These are phyloP conservation scores for Lasioglossum leucozonium DNA, from an alignment of 2,888 invertebrate species.

Conservation along the genomic window DNA sequence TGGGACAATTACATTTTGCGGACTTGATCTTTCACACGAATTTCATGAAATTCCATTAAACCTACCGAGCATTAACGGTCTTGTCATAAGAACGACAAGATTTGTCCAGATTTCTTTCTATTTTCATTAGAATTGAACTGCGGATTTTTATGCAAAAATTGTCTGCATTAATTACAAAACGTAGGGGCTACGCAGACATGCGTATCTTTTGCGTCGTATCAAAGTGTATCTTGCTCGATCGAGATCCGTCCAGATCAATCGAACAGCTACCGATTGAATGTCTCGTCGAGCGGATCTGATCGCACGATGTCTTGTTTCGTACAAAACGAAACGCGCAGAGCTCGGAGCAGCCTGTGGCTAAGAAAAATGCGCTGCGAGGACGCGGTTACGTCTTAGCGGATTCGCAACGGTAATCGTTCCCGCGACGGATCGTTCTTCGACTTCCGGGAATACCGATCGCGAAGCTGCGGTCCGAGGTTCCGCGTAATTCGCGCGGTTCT, in stretches of 20 bases:
- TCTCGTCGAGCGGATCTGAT: not conserved
- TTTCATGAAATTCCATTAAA: too few species aligned
- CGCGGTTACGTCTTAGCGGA: conserved; percentile 3
- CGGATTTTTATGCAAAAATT: too few species aligned
- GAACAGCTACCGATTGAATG: not conserved
- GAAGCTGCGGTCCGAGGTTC: conserved; percentile 63
- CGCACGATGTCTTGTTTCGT: not conserved
- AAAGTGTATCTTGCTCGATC: not conserved
- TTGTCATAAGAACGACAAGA: too few species aligned
- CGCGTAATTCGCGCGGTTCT: conserved; percentile 62
- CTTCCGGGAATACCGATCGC: conserved; percentile 74
- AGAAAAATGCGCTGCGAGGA: not conserved
- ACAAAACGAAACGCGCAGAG: not conserved
- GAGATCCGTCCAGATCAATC: not conserved
- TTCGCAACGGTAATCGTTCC: conserved; percentile 17
- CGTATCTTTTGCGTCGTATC: too few species aligned
- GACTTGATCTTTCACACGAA: too few species aligned
- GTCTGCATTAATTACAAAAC: too few species aligned
- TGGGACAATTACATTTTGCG: too few species aligned
- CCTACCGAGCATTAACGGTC: too few species aligned
- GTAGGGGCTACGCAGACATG: too few species aligned
- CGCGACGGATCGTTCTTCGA: conserved; percentile 38
- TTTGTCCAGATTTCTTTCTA: too few species aligned
- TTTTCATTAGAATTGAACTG: too few species aligned
- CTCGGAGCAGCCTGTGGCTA: not conserved